Percentiles rank a stretch among this genome's conserved stretches.
Conservation (phyloP, 2,797 vertebrate species). For the Chelmon rostratus region DNA sequence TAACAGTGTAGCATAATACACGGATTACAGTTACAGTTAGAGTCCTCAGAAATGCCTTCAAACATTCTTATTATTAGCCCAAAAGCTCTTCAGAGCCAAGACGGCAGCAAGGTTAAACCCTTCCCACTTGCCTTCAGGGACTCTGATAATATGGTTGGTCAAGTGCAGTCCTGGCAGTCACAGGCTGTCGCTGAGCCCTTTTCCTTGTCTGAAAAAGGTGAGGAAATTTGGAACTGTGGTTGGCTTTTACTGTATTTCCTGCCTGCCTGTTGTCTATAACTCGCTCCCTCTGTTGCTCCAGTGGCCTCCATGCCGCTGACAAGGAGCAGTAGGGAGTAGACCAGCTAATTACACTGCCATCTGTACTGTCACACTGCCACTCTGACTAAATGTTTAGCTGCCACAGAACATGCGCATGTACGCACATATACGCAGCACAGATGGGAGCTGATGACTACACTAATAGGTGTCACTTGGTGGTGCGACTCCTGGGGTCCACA, state of each 20-base stretch:
- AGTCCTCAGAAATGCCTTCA: background rate
- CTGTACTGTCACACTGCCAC: constrained; percentile 70
- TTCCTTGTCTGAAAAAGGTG: constrained; percentile 32
- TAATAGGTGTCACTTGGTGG: constrained; percentile 70
- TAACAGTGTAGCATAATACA: background rate
- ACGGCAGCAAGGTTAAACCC: background rate
- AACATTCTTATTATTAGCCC: background rate
- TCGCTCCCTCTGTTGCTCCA: constrained; percentile 30
- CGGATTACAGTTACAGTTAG: background rate
- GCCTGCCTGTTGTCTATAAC: constrained; percentile 12
- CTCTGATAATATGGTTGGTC: constrained; percentile 12
- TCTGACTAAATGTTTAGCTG: constrained; percentile 74
- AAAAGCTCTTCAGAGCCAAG: background rate
- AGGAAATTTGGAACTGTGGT: constrained; percentile 20
- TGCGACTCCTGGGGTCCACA: constrained; percentile 35
- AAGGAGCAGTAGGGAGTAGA: constrained; percentile 61
- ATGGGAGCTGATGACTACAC: constrained; percentile 74
- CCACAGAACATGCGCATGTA: constrained; percentile 54
- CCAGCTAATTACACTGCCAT: constrained; percentile 81
- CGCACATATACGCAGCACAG: constrained; percentile 66
- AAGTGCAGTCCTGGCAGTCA: constrained; percentile 8
- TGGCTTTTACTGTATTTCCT: constrained; percentile 1
- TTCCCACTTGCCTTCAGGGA: constrained; percentile 15
- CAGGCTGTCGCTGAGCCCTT: constrained; percentile 44
- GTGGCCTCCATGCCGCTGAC: constrained; percentile 39